Conservation (phyloP, 2,113 vertebrate genomes). For the Hepsetus odoe region DNA sequence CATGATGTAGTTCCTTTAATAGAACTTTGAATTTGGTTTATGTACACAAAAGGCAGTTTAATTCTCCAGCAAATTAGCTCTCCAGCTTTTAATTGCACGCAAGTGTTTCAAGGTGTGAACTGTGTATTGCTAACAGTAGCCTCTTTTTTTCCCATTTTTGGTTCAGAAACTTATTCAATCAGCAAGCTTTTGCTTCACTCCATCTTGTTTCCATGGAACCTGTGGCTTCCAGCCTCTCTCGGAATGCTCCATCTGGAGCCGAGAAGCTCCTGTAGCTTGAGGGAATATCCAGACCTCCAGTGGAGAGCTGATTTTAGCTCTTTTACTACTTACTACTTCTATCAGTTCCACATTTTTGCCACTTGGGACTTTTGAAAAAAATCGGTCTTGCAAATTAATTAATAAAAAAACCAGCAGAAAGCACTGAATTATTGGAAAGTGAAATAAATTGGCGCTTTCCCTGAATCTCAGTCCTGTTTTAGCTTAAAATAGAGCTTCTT, state of each 20-base stretch:
- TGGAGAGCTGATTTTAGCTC: constrained; percentile 3
- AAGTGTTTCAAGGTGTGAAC: background rate
- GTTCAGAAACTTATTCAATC: background rate
- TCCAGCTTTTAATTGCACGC: too few relatives aligned
- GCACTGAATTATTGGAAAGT: background rate
- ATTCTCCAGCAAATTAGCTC: too few relatives aligned
- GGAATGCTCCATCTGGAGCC: constrained; percentile 4
- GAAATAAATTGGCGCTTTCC: background rate
- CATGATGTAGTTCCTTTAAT: too few relatives aligned
- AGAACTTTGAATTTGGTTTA: too few relatives aligned
- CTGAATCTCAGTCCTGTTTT: background rate
- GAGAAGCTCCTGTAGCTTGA: background rate
- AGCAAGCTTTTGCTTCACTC: background rate
- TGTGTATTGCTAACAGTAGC: background rate
- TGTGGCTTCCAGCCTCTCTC: constrained; percentile 43
- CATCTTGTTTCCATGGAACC: constrained; percentile 61
- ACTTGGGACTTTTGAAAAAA: background rate
- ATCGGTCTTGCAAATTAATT: background rate
- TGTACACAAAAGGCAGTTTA: too few relatives aligned
- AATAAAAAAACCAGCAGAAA: background rate
- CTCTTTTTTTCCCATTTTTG: background rate
- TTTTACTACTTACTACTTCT: background rate
- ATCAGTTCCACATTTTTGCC: background rate
- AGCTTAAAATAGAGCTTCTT: background rate
- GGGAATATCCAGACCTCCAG: background rate